Percentiles rank a stretch among this genome's conserved stretches.
These are phyloP conservation scores for Troglohyphantes excavatus DNA, from an alignment of 2,888 invertebrate genomes.

Conservation along the genomic window DNA sequence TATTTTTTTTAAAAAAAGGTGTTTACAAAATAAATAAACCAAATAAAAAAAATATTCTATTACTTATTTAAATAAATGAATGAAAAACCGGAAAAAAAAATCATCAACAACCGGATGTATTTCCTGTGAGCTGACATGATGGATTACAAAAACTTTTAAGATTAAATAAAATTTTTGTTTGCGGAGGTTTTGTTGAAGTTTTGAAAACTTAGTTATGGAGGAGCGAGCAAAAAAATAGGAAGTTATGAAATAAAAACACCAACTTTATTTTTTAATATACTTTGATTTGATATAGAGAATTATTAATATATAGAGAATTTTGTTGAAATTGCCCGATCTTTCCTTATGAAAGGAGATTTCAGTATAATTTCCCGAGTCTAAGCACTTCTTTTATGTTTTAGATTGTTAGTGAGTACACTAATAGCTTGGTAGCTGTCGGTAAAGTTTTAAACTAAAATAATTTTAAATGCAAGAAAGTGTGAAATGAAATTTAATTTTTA, in stretches of 20 bases:
- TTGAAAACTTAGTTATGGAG: background rate
- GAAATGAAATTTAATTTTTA: too few species aligned
- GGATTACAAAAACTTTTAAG: background rate
- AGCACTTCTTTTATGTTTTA: too few species aligned
- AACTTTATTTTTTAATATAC: background rate
- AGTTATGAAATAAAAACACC: background rate
- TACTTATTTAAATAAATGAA: conserved; percentile 8
- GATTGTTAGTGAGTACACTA: too few species aligned
- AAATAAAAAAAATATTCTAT: background rate
- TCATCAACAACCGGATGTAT: background rate
- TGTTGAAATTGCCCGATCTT: too few species aligned
- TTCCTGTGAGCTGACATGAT: background rate
- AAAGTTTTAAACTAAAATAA: too few species aligned
- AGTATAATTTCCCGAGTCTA: too few species aligned
- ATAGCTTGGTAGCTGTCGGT: too few species aligned
- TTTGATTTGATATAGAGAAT: too few species aligned
- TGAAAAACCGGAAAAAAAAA: background rate
- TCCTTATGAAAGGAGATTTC: too few species aligned
- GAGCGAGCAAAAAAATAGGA: background rate
- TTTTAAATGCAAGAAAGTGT: too few species aligned
- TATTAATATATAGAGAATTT: too few species aligned
- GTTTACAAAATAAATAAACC: background rate
- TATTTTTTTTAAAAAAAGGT: background rate
- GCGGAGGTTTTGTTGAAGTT: background rate
- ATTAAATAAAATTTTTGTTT: background rate